phyloP scores from a whole-genome alignment of 2,113 vertebrate genomes.

The Dasyurus viverrinus region DNA sequence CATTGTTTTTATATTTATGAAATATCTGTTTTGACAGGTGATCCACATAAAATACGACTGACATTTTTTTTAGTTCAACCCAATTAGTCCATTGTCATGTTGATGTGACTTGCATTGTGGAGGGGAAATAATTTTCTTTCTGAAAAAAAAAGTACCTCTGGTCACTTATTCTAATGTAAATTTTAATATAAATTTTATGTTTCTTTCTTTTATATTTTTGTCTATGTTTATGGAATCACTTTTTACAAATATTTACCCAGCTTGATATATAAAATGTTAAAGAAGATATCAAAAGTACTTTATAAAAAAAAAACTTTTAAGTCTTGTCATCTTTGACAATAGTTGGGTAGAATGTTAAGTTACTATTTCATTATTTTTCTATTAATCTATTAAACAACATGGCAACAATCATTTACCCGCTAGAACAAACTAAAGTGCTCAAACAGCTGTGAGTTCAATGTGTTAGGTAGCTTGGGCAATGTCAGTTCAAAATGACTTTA shows the following conservation, averaged over 20 bases:
- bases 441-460: constrained; percentile 44
- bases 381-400: constrained; percentile 65
- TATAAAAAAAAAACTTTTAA: background rate
- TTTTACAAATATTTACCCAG: constrained; percentile 58
- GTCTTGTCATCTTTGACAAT: constrained; percentile 49
- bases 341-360: background rate
- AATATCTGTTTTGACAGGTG: background rate
- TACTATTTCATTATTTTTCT: constrained; percentile 47
- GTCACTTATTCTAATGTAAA: background rate
- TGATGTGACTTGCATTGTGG: background rate
- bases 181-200: background rate
- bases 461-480: constrained; percentile 63
- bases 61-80: background rate
- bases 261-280: constrained; percentile 25
- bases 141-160: background rate
- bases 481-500: constrained; percentile 70
- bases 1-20: background rate
- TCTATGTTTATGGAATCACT: background rate
- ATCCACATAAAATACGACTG: background rate
- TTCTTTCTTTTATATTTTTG: constrained; percentile 8
- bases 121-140: background rate
- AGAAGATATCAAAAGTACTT: constrained; percentile 47
- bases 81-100: background rate
- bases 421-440: constrained; percentile 68
- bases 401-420: constrained; percentile 65